Evolutionary conservation across 2,888 invertebrate species (phyloP), one percentile per base, ranked within the genome.

Genomic region (Xestobium rufovillosum): DNA sequence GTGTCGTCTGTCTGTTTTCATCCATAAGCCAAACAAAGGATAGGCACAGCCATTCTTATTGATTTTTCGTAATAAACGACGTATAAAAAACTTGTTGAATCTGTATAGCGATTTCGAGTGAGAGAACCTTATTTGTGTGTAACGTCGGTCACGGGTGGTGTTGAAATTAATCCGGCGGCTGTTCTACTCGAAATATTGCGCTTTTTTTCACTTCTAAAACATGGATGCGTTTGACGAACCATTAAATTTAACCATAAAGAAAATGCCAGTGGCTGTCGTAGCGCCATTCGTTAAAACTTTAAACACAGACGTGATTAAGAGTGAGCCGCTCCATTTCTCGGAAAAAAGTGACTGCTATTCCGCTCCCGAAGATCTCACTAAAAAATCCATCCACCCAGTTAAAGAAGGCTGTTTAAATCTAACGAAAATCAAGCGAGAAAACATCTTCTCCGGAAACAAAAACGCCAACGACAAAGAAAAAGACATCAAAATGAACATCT

Each of bases 51-150:
- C 64, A 65, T 66, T 64, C 60, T 60, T 65, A 66, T 66, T 61
- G 66, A 66, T 66, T 66, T 65, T 65, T 61, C 49, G 59, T 61
- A 63, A 64, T 63, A 60, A 61, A 64, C 64, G 59, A 57, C 59
- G 57, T 57, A 65, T 63, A 65, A 65, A 66, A 66, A 66, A 66
- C 66, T 66, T 75, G 64, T 65, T 75, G 64, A 74, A 73, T 66
- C 63, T 70, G 53, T 46, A 43, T 39, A 33, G 39, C 38, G 42
- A 45, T 45, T 42, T 41, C 33, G 38, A 28, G 36, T 39, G 38
- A 41, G 41, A 38, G 43, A 31, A 14, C 31, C 16, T 25, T 31
- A 27, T 19, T 27, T 8, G 29, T 15, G 14, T n/a, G 29, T 23
- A 13, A 11, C 28, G 27, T 3, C 8, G n/a, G 23, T 14, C 26